Evolutionary conservation across 2,113 vertebrate genomes (phyloP), one percentile per base, ranked within the genome.

Genomic region (Python bivittatus): DNA sequence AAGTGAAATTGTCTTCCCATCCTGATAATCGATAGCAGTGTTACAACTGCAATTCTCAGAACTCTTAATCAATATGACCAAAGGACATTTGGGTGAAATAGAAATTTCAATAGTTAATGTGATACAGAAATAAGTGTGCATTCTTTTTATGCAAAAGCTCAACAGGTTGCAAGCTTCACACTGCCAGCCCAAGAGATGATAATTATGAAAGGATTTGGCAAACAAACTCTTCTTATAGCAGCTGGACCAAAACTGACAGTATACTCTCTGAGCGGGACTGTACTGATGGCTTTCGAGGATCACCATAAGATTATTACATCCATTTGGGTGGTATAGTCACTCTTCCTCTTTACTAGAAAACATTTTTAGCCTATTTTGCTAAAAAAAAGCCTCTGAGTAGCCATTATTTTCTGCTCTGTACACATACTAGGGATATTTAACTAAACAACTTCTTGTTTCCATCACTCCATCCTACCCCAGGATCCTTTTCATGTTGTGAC

Each of bases 281-380:
- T 97, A 44, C 89, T 99, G 53, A 96, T 97, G 10, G 88, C 57
- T 93, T 98, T 98, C 95, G 96, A 97, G 94, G 98, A 99, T 92
- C 98, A 99, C 90, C 97, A 93, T 1, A 92, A 95, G 93, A 96
- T 97, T n/a, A 98, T 98, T 92, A 93, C 97, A 0, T 97, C 98
- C 22, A n/a, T 97, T 89, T 98, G 97, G 96, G 98, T 98, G 98
- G 99, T 98, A 96, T 96, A 84, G 38, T 84, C 9, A 92, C 38
- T 92, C 85, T 54, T 88, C 93, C 89, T 96, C 88, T 60, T n/a
- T 96, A 58, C 68, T 93, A 60, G 92, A 90, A 38, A 2, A 38
- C 33, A 79, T 79, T 68, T 44, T 72, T 42, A 42, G 72, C 22
- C n/a, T 79, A 42, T 79, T 79, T 79, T 79, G 17, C 68, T 38